Conservation (phyloP, 2,113 vertebrate genomes). For the Tapirus terrestris region DNA sequence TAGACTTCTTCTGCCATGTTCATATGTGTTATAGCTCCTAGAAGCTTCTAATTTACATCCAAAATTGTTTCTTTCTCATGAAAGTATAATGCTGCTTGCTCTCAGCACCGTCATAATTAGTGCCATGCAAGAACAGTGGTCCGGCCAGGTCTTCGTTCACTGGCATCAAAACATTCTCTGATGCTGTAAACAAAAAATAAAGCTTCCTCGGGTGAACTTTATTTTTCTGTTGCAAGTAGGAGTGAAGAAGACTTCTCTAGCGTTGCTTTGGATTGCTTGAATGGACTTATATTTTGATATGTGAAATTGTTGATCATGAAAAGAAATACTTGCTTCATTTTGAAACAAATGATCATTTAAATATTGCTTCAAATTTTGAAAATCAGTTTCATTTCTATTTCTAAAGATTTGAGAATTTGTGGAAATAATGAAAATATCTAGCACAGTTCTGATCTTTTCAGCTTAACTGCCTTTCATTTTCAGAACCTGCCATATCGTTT, state of each 20-base stretch:
- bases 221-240: constrained; percentile 49
- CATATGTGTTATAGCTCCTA: background rate
- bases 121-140: background rate
- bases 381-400: background rate
- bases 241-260: constrained; percentile 50
- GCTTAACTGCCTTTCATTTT: constrained; percentile 1
- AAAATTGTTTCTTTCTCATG: constrained; percentile 2
- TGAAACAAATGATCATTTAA: background rate
- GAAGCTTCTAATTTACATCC: background rate
- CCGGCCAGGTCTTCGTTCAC: constrained; percentile 33
- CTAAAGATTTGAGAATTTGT: background rate
- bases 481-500: background rate
- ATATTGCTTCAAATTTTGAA: background rate
- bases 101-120: constrained; percentile 7
- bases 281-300: background rate
- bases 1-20: background rate
- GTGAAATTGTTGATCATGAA: background rate
- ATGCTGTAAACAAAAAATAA: constrained; percentile 65
- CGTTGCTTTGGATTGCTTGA: constrained; percentile 39
- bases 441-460: background rate
- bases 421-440: background rate
- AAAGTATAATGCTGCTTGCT: constrained; percentile 37
- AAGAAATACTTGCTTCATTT: background rate
- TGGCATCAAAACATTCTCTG: constrained; percentile 24
- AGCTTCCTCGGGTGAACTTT: constrained; percentile 59